Evolutionary conservation across 2,797 vertebrate genomes (phyloP).

Genomic region (Xenentodon cancila): DNA sequence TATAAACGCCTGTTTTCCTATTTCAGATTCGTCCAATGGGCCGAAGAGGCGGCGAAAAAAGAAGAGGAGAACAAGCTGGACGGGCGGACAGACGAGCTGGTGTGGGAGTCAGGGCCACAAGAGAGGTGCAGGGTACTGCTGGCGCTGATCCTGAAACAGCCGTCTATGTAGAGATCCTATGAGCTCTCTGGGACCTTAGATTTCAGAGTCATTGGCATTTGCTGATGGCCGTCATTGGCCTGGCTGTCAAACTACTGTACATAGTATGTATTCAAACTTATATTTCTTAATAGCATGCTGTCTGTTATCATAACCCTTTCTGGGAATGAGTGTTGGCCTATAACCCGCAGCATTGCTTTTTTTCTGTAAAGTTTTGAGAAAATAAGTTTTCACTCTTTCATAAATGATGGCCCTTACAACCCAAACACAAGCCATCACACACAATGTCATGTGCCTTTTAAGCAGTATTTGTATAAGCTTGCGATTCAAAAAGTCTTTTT

Average conservation of each 20-base stretch:
- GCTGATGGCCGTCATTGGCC: too few relatives aligned
- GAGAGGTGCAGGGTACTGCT: constrained; percentile 46
- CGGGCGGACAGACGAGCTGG: constrained; percentile 29
- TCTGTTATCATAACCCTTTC: not conserved
- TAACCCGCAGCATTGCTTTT: constrained; percentile 13
- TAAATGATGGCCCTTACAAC: not conserved
- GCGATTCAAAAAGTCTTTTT: not conserved
- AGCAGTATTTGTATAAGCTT: not conserved
- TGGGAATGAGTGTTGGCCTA: constrained; percentile 2
- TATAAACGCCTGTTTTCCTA: constrained; percentile 1
- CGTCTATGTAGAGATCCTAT: constrained; percentile 83
- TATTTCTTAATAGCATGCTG: constrained; percentile 3
- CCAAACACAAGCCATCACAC: constrained; percentile 5
- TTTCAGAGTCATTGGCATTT: not conserved
- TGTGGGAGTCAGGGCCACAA: constrained; percentile 40
- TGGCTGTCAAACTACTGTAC: not conserved
- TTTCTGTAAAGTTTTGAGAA: constrained; percentile 23
- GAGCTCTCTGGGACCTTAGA: constrained; percentile 24
- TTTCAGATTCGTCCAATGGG: constrained; percentile 65
- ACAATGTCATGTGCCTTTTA: not conserved
- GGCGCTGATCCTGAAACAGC: constrained; percentile 67
- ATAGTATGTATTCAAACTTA: constrained; percentile 17
- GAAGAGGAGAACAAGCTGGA: constrained; percentile 43
- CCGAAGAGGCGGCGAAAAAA: constrained; percentile 70
- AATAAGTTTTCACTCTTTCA: constrained; percentile 9